Percentiles rank a stretch among this genome's conserved stretches.
These are phyloP conservation scores for Chesias legatella DNA, from an alignment of 2,888 invertebrate genomes.

Conservation along the genomic window DNA sequence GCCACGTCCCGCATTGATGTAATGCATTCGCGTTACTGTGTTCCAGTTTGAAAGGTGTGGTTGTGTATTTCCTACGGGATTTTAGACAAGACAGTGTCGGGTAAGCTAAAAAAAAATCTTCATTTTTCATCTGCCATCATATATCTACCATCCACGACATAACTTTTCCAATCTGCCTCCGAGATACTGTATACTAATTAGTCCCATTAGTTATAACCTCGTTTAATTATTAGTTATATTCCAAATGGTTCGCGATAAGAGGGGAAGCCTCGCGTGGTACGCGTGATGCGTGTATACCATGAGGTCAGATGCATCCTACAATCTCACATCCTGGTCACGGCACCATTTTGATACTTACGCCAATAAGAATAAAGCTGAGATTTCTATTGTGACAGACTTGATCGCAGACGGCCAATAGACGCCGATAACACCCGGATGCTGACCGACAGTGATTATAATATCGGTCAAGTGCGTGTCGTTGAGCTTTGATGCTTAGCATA, in stretches of 20 bases:
- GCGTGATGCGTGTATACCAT: conserved; percentile 30
- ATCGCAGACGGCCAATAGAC: conserved; percentile 42
- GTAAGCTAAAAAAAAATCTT: no score
- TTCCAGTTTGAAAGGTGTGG: no score
- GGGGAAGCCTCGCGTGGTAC: conserved; percentile 31
- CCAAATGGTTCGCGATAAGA: conserved; percentile 6
- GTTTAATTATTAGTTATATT: conserved; percentile 1
- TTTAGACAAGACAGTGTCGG: no score
- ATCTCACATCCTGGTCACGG: conserved; percentile 1
- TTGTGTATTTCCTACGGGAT: no score
- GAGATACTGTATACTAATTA: background rate
- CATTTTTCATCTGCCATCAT: no score
- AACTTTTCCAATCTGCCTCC: background rate
- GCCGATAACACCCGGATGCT: conserved; percentile 44
- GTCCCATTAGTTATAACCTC: background rate
- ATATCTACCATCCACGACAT: no score
- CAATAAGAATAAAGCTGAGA: conserved; percentile 1
- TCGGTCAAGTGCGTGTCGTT: conserved; percentile 21
- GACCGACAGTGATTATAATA: conserved; percentile 19
- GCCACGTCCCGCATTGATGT: no score
- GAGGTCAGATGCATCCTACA: conserved; percentile 28
- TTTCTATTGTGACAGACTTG: background rate
- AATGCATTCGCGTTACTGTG: no score
- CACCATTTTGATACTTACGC: conserved; percentile 9
- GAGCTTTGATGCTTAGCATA: no score